Base-by-base conservation (phyloP, 2,888 invertebrate species). In the Halocaridina rubra region DNA sequence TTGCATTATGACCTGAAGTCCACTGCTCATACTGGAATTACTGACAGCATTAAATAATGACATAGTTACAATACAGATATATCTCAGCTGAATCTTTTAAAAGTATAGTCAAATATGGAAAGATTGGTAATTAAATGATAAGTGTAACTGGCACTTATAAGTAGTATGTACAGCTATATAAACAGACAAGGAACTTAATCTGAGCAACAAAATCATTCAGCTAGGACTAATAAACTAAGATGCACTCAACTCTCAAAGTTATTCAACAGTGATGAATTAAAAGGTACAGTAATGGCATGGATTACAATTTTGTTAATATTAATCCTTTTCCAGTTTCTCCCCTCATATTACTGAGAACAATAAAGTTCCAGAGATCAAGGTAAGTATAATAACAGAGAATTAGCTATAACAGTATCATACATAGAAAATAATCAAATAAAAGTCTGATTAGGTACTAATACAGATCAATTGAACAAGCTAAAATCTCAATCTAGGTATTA, bases 171-270 rank as follows among this genome's bases (percentile, higher is more conserved):
- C 80, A 80, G 33, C 27, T 80, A 80, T n/a, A n/a, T 80, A 74
- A 64, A 80, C 74, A 80, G 53, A 74, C 64, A 46, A 80, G 80
- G 80, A 80, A 80, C 80, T 80, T 74, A 80, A 61, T n/a, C 30
- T 80, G 80, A 80, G 80, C 80, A 80, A 80, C 80, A 80, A 29
- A n/a, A 80, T 39, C 74, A 61, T 80, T 80, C 61, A 72, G 16
- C 59, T 74, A 74, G 61, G 80, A 80, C 80, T 57, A 74, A 22
- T 64, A 80, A 29, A 80, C 80, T 29, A 16, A 74, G 22, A 80
- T 64, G 10, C 32, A 19, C 19, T 19, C 39, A 64, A 30, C 71
- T 61, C 74, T 59, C 27, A 24, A 71, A 32, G 29, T 39, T 27
- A 69, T 29, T 71, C 59, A 32, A 22, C 24, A 67, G n/a, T n/a